These are phyloP conservation scores for Misgurnus mizolepis DNA, from an alignment of 2,113 vertebrate species.

Conservation along the genomic window DNA sequence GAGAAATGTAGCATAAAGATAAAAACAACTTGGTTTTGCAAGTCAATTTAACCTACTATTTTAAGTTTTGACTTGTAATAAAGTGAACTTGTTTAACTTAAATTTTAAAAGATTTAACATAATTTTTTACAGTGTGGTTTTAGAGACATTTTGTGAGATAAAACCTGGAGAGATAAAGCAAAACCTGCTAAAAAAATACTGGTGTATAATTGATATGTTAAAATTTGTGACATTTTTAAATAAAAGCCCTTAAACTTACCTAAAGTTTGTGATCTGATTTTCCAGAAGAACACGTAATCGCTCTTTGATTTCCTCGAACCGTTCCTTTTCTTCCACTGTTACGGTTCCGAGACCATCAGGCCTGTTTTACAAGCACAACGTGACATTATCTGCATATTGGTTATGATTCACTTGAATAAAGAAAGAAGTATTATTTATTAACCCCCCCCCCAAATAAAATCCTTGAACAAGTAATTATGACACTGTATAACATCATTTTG, in stretches of 20 bases:
- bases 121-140: too few relatives aligned
- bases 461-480: conserved; percentile 1
- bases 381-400: conserved; percentile 1
- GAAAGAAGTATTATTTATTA: not conserved
- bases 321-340: conserved; percentile 97
- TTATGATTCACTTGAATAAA: not conserved
- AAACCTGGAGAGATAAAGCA: not conserved
- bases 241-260: conserved; percentile 70
- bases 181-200: not conserved
- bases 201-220: not conserved
- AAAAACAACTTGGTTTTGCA: too few relatives aligned
- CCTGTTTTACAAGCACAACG: conserved; percentile 67
- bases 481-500: not conserved
- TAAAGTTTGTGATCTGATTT: conserved; percentile 99
- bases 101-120: too few relatives aligned
- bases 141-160: not conserved
- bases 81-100: too few relatives aligned
- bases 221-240: not conserved
- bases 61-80: too few relatives aligned
- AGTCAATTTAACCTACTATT: too few relatives aligned
- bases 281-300: conserved; percentile 93
- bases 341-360: conserved; percentile 98
- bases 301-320: conserved; percentile 99
- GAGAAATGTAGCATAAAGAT: too few relatives aligned
- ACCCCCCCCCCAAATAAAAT: not conserved